A percentile compares a stretch with the other conserved stretches of the same genome.
Conservation (phyloP, 2,888 invertebrate genomes). For the Schrankia costaestrigalis region DNA sequence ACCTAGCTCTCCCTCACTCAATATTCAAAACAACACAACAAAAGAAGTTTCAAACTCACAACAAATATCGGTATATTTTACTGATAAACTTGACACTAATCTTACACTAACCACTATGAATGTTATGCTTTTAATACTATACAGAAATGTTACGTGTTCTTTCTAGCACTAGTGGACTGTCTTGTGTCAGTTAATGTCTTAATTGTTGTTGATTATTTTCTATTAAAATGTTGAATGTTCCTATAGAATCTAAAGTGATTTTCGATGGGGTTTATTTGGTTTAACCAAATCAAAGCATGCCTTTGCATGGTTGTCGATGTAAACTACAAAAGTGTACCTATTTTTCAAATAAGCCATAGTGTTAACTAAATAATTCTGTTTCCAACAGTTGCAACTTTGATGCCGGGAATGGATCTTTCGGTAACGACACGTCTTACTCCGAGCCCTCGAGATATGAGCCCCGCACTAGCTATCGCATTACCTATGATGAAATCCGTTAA, state of each 20-base stretch:
- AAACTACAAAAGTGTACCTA: slow-evolving; percentile 10
- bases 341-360: neutral
- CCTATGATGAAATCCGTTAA: slow-evolving; percentile 82
- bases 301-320: slow-evolving; percentile 37
- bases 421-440: slow-evolving; percentile 84
- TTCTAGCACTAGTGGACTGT: slow-evolving; percentile 26
- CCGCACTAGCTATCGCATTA: slow-evolving; percentile 81
- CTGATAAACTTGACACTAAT: slow-evolving; percentile 38
- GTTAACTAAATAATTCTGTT: slow-evolving; percentile 21
- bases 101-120: slow-evolving; percentile 40
- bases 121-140: slow-evolving; percentile 23
- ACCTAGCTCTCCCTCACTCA: slow-evolving; percentile 42
- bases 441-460: slow-evolving; percentile 84
- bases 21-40: slow-evolving; percentile 57
- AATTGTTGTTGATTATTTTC: slow-evolving; percentile 16
- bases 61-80: slow-evolving; percentile 64
- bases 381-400: slow-evolving; percentile 72
- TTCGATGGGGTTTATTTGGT: slow-evolving; percentile 3
- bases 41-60: slow-evolving; percentile 49
- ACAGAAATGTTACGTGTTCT: slow-evolving; percentile 13
- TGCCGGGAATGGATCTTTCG: slow-evolving; percentile 82
- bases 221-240: slow-evolving; percentile 17
- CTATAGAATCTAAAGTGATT: slow-evolving; percentile 7
- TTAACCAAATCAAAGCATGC: slow-evolving; percentile 30
- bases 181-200: slow-evolving; percentile 24